Evolutionary conservation across 2,113 vertebrate species (phyloP), one percentile per base, ranked within the genome.

Genomic region (Cichladusa arquata): DNA sequence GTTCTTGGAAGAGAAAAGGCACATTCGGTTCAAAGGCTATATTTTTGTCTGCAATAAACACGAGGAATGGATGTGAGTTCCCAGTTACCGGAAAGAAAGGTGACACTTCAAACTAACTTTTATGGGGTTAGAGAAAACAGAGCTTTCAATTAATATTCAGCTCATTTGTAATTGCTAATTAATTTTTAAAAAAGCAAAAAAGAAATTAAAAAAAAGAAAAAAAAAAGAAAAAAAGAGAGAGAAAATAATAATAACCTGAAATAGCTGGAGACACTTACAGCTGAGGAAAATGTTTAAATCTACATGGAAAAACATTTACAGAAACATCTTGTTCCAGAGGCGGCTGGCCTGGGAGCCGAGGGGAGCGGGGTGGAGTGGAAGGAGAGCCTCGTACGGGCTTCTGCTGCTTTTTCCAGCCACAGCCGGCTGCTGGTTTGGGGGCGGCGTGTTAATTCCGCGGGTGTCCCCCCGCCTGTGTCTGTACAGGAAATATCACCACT

Each of bases 51-150:
- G 3, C 82, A 83, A 62, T 96, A 86, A 95, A 95, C 82, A 87
- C 84, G 45, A 48, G 64, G 50, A 90, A 78, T 86, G 50, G 64
- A 90, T 42, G 60, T 48, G 88, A 86, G 44, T 67, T 95, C 69
- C 48, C 65, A 81, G 93, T 92, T 76, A 88, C 92, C 93, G 93
- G 94, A 96, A 96, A 94, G 94, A 95, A 95, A 97, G 94, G 94
- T 96, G 95, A 93, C 93, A 94, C 88, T 96, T 96, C 82, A 88
- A 90, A 90, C 93, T 65, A 88, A 64, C 42, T 94, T 97, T 92
- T 96, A 96, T 82, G 57, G n/a, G 90, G 65, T 90, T 89, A 92
- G 86, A 83, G 62, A 96, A 97, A 86, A 92, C 82, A 93, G 88
- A 84, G 54, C 87, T 95, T 91, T 82, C 79, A 93, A 95, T 91